Evolutionary conservation across 1,140 invertebrate genomes (phyloP), one percentile per base, ranked within the genome.

Genomic region (Cydia strobilella): DNA sequence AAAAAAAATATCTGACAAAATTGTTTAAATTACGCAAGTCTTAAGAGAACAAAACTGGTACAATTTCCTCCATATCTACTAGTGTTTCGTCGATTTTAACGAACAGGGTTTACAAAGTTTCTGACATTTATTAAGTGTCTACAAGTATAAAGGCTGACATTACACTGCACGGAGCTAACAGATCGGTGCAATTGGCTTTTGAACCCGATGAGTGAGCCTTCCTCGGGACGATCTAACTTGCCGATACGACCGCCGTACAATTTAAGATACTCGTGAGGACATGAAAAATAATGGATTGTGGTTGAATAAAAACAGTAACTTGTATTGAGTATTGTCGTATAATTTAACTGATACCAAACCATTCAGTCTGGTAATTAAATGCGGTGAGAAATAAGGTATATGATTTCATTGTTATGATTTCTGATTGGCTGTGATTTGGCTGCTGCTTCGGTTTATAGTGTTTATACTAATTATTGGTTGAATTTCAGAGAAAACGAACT

Each of bases 171-270:
- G 66, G 69, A 48, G 75, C 73, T 84, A 84, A 86, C 79, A 81
- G 84, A 87, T 89, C 79, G 83, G 79, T 71, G 81, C 83, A 74
- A 72, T 91, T 90, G 85, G 78, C 88, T 86, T 90, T 87, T 91
- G 89, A 91, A 86, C 89, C 77, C 87, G 86, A 84, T 89, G 86
- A 88, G 85, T 88, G 87, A 91, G 88, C 85, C 87, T 90, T 90
- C 85, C 85, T 80, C 86, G 82, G 72, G 63, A 35, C 65, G 31
- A 69, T 69, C 31, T 69, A 69, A 69, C 65, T 69, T 18, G 27
- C 15, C 59, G 62, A 65, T 62, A 62, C 65, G 18, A 69, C 31
- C 23, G 31, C 65, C 65, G n/a, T 39, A 69, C 31, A 69, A 69
- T 69, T 31, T 69, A 69, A 18, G 31, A 18, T 42, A 10, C 65